phyloP scores from a whole-genome alignment of 35 echinoderm and acorn worm species.

The Holothuria glaberrima region DNA sequence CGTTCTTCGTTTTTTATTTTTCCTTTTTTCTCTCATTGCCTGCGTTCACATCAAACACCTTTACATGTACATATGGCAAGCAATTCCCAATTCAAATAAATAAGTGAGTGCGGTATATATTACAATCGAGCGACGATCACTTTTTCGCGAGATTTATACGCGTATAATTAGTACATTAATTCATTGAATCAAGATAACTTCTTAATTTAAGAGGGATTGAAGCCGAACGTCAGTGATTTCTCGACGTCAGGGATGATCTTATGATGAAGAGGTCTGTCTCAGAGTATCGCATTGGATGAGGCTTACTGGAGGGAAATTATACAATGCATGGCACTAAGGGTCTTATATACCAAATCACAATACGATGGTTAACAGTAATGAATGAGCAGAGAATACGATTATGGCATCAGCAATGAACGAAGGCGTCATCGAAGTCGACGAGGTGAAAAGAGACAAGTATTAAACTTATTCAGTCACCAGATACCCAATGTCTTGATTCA shows the following conservation, averaged over 20 bases:
- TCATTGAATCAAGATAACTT: constrained; percentile 40
- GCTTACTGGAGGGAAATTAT: neutral
- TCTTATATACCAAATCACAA: neutral
- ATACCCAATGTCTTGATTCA: too few species aligned
- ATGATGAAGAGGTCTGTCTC: neutral
- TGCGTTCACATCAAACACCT: constrained; percentile 55
- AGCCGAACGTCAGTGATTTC: constrained; percentile 34
- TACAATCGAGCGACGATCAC: constrained; percentile 30
- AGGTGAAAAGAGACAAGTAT: too few species aligned
- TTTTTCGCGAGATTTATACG: constrained; percentile 42
- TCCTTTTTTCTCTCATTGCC: neutral
- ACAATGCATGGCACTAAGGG: neutral
- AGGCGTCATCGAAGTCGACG: too few species aligned
- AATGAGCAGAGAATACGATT: too few species aligned
- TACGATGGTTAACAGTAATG: neutral
- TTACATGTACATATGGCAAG: constrained; percentile 51
- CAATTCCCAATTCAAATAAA: constrained; percentile 62
- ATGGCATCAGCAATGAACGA: too few species aligned
- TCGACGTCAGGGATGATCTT: constrained; percentile 1
- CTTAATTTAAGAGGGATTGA: constrained; percentile 15
- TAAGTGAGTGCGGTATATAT: constrained; percentile 51
- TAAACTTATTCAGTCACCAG: too few species aligned
- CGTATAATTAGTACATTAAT: constrained; percentile 58
- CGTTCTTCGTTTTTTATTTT: constrained; percentile 12
- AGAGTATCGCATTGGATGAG: neutral